A percentile compares a stretch with the other conserved stretches of the same genome.
These are phyloP conservation scores for Upupa epops DNA, from an alignment of 2,113 vertebrate species.

Conservation along the genomic window DNA sequence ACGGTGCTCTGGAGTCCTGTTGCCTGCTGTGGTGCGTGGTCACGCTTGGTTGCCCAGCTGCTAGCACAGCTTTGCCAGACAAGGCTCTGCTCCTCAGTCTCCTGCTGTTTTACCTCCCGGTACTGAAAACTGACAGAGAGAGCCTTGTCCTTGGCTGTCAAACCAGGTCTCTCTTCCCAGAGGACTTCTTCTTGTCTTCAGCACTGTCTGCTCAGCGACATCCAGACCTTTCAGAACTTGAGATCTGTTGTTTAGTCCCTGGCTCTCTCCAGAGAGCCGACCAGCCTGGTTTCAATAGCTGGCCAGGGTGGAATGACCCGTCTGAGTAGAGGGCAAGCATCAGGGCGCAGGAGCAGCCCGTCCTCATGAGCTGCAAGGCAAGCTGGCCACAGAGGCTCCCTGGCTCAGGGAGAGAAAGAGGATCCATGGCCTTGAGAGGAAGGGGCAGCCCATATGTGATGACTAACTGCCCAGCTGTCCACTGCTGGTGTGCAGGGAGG, in stretches of 20 bases:
- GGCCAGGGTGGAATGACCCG: not conserved
- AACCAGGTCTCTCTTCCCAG: not conserved
- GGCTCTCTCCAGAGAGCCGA: not conserved
- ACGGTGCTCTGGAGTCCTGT: not conserved
- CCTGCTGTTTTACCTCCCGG: not conserved
- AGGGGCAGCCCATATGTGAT: too few species aligned
- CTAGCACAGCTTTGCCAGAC: not conserved
- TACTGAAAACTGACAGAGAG: not conserved
- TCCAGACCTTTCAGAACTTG: not conserved
- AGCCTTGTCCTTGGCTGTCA: not conserved
- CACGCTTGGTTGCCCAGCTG: not conserved
- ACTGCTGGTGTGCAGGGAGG: too few species aligned
- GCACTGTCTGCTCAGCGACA: not conserved
- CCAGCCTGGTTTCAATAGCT: not conserved
- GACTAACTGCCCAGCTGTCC: too few species aligned
- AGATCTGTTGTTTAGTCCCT: not conserved
- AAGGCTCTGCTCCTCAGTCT: not conserved
- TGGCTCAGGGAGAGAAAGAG: too few species aligned
- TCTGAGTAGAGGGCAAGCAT: not conserved
- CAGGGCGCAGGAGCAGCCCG: too few species aligned
- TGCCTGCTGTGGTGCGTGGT: not conserved
- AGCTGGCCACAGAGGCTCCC: too few species aligned
- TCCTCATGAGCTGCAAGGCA: too few species aligned
- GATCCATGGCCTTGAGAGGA: too few species aligned
- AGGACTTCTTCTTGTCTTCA: not conserved